These are phyloP conservation scores for Chanos chanos DNA, from an alignment of 2,797 vertebrate genomes.

Conservation along the genomic window DNA sequence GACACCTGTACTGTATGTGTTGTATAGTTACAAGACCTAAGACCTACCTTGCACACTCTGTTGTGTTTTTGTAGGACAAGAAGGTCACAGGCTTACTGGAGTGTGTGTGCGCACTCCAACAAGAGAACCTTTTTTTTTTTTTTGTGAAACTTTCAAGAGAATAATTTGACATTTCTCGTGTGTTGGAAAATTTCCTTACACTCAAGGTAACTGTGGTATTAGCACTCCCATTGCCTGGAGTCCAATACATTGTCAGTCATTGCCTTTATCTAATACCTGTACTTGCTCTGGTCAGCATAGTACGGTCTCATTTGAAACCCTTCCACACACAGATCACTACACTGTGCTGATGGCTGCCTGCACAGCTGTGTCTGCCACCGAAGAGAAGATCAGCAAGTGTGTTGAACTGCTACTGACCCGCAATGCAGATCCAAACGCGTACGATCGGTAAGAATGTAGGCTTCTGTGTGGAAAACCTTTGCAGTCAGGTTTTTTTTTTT, in stretches of 20 bases:
- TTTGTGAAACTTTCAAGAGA: not conserved
- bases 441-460: slow-evolving; percentile 78
- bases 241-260: too few relatives aligned
- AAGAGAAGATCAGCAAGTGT: slow-evolving; percentile 81
- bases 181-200: too few relatives aligned
- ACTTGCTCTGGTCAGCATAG: too few relatives aligned
- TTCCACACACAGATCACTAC: slow-evolving; percentile 70
- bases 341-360: slow-evolving; percentile 89
- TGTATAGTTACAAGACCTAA: not conserved
- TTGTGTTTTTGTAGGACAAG: too few relatives aligned
- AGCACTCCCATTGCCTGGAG: too few relatives aligned
- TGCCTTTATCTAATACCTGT: too few relatives aligned
- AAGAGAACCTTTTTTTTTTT: not conserved
- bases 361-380: slow-evolving; percentile 66
- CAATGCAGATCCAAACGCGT: slow-evolving; percentile 83
- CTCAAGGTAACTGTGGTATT: not conserved
- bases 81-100: too few relatives aligned
- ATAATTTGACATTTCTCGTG: too few relatives aligned
- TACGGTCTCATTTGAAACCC: too few relatives aligned
- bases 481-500: slow-evolving; percentile 31
- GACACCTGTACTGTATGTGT: too few relatives aligned
- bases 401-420: slow-evolving; percentile 89
- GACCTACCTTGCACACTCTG: too few relatives aligned
- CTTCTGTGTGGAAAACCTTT: slow-evolving; percentile 36
- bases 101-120: not conserved